A percentile compares a stretch with the other conserved stretches of the same genome.
These are phyloP conservation scores for Pachypanchax playfairii DNA, from an alignment of 2,113 vertebrate species.

Conservation along the genomic window DNA sequence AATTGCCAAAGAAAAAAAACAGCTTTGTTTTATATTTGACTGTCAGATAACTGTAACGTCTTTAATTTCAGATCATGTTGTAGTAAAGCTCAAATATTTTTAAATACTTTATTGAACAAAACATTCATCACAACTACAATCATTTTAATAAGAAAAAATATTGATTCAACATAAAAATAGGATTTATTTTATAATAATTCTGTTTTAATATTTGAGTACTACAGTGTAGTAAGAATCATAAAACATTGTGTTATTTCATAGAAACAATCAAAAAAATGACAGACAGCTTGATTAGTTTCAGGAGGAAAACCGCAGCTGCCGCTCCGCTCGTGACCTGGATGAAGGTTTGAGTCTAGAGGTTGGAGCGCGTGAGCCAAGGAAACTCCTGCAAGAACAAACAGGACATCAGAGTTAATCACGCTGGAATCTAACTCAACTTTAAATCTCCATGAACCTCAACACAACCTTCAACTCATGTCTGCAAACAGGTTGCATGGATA, in stretches of 20 bases:
- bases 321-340: slow-evolving; percentile 7
- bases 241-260: slow-evolving; percentile 52
- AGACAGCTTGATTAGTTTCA: slow-evolving; percentile 3
- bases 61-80: too few relatives aligned
- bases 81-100: too few relatives aligned
- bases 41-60: too few relatives aligned
- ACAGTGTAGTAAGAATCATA: slow-evolving; percentile 21
- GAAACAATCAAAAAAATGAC: slow-evolving; percentile 46
- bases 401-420: too few relatives aligned
- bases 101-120: too few relatives aligned
- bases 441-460: slow-evolving; percentile 43
- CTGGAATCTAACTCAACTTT: too few relatives aligned
- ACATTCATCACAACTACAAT: too few relatives aligned
- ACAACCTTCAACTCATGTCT: slow-evolving; percentile 64
- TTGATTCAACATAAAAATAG: background rate
- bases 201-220: background rate
- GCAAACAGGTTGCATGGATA: slow-evolving; percentile 71
- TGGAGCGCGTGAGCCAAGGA: slow-evolving; percentile 94
- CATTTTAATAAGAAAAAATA: too few relatives aligned
- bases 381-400: slow-evolving; percentile 86
- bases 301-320: background rate
- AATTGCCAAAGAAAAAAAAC: too few relatives aligned
- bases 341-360: slow-evolving; percentile 75
- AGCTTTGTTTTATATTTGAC: too few relatives aligned
- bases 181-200: background rate